Evolutionary conservation across 2,113 vertebrate genomes (phyloP).

Genomic region (Oxyura jamaicensis): DNA sequence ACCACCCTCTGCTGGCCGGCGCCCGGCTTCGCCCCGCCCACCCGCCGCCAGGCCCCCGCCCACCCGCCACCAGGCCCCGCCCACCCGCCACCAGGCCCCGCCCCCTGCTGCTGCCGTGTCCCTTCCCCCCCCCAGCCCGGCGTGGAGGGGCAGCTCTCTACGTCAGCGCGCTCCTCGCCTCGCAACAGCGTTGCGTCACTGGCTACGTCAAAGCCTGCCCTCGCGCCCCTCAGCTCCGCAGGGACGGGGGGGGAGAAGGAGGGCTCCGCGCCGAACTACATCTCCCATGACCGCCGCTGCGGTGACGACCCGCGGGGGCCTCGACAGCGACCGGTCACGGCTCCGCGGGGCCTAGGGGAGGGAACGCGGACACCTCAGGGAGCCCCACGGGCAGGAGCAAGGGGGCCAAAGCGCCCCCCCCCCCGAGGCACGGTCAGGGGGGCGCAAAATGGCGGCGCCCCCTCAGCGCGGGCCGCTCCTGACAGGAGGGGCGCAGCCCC

Average conservation of each 20-base stretch:
- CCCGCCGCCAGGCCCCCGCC: too few species aligned
- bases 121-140: not conserved
- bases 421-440: too few species aligned
- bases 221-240: not conserved
- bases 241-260: not conserved
- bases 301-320: too few species aligned
- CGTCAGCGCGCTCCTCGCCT: not conserved
- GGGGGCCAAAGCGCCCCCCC: too few species aligned
- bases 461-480: not conserved
- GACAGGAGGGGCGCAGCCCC: not conserved
- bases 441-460: too few species aligned
- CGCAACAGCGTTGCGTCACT: slow-evolving; percentile 2
- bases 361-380: too few species aligned
- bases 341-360: too few species aligned
- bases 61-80: too few species aligned
- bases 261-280: not conserved
- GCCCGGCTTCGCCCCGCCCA: not conserved
- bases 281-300: slow-evolving; percentile 17
- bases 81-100: not conserved
- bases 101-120: not conserved
- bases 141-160: not conserved
- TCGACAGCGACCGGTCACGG: too few species aligned
- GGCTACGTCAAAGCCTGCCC: not conserved
- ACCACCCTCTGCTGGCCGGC: not conserved
- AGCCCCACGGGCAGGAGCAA: too few species aligned